These are phyloP conservation scores for Maniola hyperantus DNA, from an alignment of 2,888 invertebrate genomes.

Conservation along the genomic window DNA sequence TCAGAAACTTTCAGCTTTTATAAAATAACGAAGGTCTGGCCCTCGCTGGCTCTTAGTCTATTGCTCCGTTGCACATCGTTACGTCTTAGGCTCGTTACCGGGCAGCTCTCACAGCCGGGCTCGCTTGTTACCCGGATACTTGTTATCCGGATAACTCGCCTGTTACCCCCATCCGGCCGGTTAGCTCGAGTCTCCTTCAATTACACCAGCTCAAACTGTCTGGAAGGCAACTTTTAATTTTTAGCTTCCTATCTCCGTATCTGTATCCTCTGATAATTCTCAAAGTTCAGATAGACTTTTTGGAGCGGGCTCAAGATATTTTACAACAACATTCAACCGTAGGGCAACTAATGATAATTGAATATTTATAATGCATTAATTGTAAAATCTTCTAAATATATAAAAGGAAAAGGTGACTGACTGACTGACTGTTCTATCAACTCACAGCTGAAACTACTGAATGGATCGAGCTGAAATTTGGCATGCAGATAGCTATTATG, in stretches of 20 bases:
- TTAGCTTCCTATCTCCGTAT: slow-evolving; percentile 34
- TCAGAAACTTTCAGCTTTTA: too few relatives aligned
- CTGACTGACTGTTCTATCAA: too few relatives aligned
- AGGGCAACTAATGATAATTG: too few relatives aligned
- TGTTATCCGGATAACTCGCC: slow-evolving; percentile 63
- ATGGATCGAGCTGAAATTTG: too few relatives aligned
- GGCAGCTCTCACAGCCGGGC: slow-evolving; percentile 39
- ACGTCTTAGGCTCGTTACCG: slow-evolving; percentile 55
- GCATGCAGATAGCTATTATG: too few relatives aligned
- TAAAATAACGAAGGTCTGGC: too few relatives aligned
- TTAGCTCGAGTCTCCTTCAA: slow-evolving; percentile 78
- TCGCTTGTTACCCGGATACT: slow-evolving; percentile 45
- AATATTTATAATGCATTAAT: too few relatives aligned
- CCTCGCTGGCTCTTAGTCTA: too few relatives aligned
- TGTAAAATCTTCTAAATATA: too few relatives aligned
- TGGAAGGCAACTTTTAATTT: slow-evolving; percentile 64
- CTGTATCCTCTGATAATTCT: slow-evolving; percentile 23
- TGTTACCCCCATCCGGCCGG: slow-evolving; percentile 72
- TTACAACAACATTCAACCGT: neutral
- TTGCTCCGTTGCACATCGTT: slow-evolving; percentile 42
- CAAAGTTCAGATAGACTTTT: slow-evolving; percentile 21
- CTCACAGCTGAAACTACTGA: too few relatives aligned
- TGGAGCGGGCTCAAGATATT: neutral
- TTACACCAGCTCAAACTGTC: slow-evolving; percentile 72
- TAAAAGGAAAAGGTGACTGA: too few relatives aligned